These are phyloP conservation scores for Epiblema foenella DNA, from an alignment of 2,888 invertebrate genomes.

Conservation along the genomic window DNA sequence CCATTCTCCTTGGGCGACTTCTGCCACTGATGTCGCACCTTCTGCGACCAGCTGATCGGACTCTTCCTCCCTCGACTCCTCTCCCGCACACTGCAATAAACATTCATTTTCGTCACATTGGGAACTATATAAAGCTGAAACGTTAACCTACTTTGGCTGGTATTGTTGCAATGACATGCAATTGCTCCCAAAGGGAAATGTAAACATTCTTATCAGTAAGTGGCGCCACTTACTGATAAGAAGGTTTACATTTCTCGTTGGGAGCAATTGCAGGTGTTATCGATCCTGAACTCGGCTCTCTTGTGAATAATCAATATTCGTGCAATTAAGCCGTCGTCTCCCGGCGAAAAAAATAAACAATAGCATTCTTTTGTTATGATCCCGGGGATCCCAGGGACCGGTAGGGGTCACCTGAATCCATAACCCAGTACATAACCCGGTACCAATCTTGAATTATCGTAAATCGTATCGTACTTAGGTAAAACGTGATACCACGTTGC, in stretches of 20 bases:
- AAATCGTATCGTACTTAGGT: too few species aligned
- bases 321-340: neutral
- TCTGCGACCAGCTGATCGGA: slow-evolving; percentile 86
- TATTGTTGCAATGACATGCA: slow-evolving; percentile 60
- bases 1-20: slow-evolving; percentile 77
- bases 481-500: too few species aligned
- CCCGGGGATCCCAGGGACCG: too few species aligned
- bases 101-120: slow-evolving; percentile 52
- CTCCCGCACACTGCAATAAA: slow-evolving; percentile 81
- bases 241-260: slow-evolving; percentile 70
- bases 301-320: neutral
- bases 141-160: slow-evolving; percentile 49
- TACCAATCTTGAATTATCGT: too few species aligned
- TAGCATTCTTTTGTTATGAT: too few species aligned
- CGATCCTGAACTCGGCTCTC: slow-evolving; percentile 3
- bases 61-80: slow-evolving; percentile 81
- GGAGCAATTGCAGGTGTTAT: slow-evolving; percentile 55
- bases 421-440: too few species aligned
- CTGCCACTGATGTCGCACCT: slow-evolving; percentile 86
- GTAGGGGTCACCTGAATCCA: too few species aligned
- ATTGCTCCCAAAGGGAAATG: too few species aligned
- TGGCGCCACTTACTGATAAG: slow-evolving; percentile 65
- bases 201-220: too few species aligned
- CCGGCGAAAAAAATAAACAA: too few species aligned
- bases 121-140: slow-evolving; percentile 16